Percentiles rank a stretch among this genome's conserved stretches.
phyloP scores from a whole-genome alignment of 2,113 vertebrate genomes.

The Sula dactylatra region DNA sequence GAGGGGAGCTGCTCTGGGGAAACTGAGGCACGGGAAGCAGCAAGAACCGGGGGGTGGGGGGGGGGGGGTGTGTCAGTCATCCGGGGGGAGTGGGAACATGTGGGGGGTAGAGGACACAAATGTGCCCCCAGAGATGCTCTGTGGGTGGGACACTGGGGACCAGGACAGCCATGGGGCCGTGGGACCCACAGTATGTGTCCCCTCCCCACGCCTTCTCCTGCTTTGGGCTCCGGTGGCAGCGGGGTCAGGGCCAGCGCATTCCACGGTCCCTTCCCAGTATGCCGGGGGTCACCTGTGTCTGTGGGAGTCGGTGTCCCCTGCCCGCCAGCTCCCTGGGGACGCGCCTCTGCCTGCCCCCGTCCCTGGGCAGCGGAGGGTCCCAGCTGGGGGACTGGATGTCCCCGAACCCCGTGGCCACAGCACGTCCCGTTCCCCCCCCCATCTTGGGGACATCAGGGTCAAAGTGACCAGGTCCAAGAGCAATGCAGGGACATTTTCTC shows the following conservation, averaged over 20 bases:
- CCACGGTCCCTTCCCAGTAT: background rate
- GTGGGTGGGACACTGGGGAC: background rate
- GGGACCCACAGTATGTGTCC: background rate
- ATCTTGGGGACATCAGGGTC: background rate
- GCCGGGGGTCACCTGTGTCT: background rate
- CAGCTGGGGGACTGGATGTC: rapidly evolving
- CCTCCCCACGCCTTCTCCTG: rapidly evolving
- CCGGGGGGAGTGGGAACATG: background rate
- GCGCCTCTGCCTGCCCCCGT: rapidly evolving
- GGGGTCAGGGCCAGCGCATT: background rate
- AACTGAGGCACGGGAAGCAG: background rate
- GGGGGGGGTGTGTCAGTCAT: background rate
- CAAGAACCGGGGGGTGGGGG: rapidly evolving
- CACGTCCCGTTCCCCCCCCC: rapidly evolving
- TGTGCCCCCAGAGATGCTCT: background rate
- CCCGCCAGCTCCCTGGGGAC: background rate
- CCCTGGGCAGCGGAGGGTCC: rapidly evolving
- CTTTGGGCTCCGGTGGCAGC: background rate
- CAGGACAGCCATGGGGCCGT: background rate
- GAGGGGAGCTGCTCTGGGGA: background rate
- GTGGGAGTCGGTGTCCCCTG: background rate
- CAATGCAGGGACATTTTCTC: background rate
- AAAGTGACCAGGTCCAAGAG: background rate
- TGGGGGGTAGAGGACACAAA: rapidly evolving
- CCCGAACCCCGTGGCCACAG: rapidly evolving